Evolutionary conservation across 2,113 vertebrate species (phyloP).

Genomic region (Crotalus horridus): DNA sequence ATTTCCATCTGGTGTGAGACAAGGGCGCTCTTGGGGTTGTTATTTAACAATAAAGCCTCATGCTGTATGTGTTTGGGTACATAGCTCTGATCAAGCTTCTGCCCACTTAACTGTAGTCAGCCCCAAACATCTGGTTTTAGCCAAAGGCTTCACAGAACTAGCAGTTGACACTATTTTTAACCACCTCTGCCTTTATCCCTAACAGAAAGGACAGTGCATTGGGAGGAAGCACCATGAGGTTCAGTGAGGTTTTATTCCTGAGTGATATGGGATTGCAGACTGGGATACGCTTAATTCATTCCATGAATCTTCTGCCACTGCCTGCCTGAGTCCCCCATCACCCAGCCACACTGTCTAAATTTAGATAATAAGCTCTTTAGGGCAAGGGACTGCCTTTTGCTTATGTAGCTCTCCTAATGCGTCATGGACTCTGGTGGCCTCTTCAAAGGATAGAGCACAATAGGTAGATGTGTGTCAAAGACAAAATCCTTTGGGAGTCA

Average conservation of each 20-base stretch:
- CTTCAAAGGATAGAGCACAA: background rate
- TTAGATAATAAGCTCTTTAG: background rate
- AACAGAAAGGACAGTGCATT: background rate
- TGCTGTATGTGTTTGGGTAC: background rate
- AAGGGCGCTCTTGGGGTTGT: too few relatives aligned
- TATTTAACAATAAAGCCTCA: background rate
- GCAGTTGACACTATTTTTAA: background rate
- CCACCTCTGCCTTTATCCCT: background rate
- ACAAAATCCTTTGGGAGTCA: background rate
- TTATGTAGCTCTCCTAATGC: background rate
- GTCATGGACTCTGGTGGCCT: background rate
- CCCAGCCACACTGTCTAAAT: background rate
- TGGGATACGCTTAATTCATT: background rate
- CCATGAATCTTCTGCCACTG: background rate
- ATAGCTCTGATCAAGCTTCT: background rate
- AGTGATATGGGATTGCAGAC: background rate
- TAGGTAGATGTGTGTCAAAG: background rate
- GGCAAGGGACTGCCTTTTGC: background rate
- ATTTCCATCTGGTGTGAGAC: background rate
- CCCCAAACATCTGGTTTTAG: background rate
- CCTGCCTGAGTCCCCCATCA: background rate
- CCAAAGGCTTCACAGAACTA: background rate
- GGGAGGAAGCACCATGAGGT: too few relatives aligned
- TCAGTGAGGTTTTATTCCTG: background rate
- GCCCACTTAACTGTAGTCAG: background rate